These are phyloP conservation scores for Solea senegalensis DNA, from an alignment of 2,113 vertebrate species.

Conservation along the genomic window DNA sequence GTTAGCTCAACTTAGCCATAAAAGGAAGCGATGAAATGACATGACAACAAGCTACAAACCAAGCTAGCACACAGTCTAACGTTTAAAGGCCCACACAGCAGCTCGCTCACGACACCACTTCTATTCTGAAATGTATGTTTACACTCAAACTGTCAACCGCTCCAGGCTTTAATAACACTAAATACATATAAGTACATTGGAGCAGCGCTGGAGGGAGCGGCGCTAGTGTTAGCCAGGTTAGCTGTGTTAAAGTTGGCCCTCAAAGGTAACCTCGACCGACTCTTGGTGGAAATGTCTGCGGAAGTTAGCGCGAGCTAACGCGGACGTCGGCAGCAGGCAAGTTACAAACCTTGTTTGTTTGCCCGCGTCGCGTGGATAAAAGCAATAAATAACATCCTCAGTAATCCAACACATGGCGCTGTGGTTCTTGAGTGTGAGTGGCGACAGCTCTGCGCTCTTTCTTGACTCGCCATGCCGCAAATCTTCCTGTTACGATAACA, in stretches of 20 bases:
- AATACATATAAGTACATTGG: too few relatives aligned
- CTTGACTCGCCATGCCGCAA: conserved; percentile 77
- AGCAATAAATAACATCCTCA: conserved; percentile 85
- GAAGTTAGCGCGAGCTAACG: conserved; percentile 66
- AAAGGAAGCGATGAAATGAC: conserved; percentile 39
- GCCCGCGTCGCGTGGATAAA: conserved; percentile 80
- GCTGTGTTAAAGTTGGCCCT: conserved; percentile 42
- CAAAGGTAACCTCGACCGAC: conserved; percentile 21
- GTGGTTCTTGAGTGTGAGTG: conserved; percentile 53
- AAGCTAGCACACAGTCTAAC: conserved; percentile 23
- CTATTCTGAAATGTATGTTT: not conserved
- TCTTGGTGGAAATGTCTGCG: conserved; percentile 51
- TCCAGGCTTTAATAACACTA: not conserved
- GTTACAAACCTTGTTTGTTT: conserved; percentile 83
- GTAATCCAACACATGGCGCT: conserved; percentile 68
- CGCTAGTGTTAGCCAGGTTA: conserved; percentile 5
- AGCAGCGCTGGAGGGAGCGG: not conserved
- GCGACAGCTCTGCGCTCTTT: conserved; percentile 54
- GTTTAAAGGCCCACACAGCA: conserved; percentile 33
- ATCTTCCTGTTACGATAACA: conserved; percentile 50
- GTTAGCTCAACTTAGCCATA: conserved; percentile 44
- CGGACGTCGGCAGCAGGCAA: conserved; percentile 33
- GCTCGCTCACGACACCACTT: not conserved
- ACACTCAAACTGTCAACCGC: not conserved
- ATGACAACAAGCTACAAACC: conserved; percentile 48